These are phyloP conservation scores for Struthio camelus DNA, from an alignment of 2,113 vertebrate species.

Conservation along the genomic window DNA sequence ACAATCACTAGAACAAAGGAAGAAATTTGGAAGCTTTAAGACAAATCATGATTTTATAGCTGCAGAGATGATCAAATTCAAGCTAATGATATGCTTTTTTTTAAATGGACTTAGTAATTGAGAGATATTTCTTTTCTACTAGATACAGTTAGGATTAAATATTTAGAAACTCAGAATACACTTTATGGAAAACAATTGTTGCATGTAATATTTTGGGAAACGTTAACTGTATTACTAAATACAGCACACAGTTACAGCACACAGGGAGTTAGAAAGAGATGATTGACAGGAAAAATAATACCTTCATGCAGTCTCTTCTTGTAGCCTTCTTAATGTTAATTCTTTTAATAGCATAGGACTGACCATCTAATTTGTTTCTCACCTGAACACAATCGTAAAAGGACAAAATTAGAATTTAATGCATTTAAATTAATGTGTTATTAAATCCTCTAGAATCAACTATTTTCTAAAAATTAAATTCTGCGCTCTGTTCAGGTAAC, in stretches of 20 bases:
- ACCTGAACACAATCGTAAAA: slow-evolving; percentile 79
- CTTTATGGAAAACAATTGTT: background rate
- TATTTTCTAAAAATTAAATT: background rate
- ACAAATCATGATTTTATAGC: background rate
- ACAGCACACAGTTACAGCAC: background rate
- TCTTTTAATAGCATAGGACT: slow-evolving; percentile 95
- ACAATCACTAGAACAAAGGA: background rate
- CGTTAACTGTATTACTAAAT: background rate
- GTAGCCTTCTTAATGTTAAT: slow-evolving; percentile 93
- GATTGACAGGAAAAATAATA: slow-evolving; percentile 53
- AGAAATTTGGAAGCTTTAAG: background rate
- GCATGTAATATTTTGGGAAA: background rate
- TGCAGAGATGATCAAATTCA: background rate
- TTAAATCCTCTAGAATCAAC: background rate
- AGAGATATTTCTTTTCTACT: too few relatives aligned
- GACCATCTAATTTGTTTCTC: slow-evolving; percentile 94
- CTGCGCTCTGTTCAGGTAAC: background rate
- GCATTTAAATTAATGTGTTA: background rate
- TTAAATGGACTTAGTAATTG: background rate
- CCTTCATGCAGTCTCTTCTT: slow-evolving; percentile 94
- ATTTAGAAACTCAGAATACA: background rate
- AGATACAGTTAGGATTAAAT: background rate
- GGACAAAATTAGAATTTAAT: background rate
- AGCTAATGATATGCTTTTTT: background rate
- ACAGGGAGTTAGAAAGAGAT: background rate